Percentiles rank a stretch among this genome's conserved stretches.
Evolutionary conservation across 2,888 invertebrate genomes (phyloP).

Genomic region (Caradrina clavipalpis): DNA sequence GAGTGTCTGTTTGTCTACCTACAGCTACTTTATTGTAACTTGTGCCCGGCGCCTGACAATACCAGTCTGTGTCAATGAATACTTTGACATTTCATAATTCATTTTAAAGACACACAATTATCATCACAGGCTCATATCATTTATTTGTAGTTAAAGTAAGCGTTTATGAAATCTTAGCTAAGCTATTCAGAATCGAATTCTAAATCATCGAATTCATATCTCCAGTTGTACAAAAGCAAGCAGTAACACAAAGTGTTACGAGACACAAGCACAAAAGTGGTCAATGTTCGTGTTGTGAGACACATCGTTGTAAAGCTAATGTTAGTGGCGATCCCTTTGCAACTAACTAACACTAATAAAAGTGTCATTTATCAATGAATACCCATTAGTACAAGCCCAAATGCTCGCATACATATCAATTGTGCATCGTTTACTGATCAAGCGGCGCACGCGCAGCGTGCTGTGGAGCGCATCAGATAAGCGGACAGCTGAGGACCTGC

Average conservation of each 20-base stretch:
- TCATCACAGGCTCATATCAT: too few relatives aligned
- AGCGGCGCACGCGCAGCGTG: slow-evolving; percentile 20
- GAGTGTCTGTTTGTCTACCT: neutral
- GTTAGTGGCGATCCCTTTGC: neutral
- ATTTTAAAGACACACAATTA: too few relatives aligned
- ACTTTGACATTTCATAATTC: too few relatives aligned
- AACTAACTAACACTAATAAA: neutral
- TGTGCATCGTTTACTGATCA: slow-evolving; percentile 39
- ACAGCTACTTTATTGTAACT: neutral
- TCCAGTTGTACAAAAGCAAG: neutral
- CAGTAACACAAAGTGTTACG: neutral
- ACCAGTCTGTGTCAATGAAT: too few relatives aligned
- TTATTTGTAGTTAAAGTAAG: neutral
- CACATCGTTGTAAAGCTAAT: neutral
- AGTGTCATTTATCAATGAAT: neutral
- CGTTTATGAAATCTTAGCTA: neutral
- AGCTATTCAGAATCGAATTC: neutral
- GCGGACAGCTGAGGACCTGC: slow-evolving; percentile 21
- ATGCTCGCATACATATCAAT: slow-evolving; percentile 28
- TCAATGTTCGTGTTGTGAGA: neutral
- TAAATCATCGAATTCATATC: too few relatives aligned
- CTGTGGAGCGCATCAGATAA: slow-evolving; percentile 44
- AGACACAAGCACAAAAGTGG: neutral
- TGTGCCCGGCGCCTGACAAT: too few relatives aligned
- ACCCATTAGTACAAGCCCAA: neutral